phyloP scores from a whole-genome alignment of 2,113 vertebrate species.

The Chinchilla lanigera region DNA sequence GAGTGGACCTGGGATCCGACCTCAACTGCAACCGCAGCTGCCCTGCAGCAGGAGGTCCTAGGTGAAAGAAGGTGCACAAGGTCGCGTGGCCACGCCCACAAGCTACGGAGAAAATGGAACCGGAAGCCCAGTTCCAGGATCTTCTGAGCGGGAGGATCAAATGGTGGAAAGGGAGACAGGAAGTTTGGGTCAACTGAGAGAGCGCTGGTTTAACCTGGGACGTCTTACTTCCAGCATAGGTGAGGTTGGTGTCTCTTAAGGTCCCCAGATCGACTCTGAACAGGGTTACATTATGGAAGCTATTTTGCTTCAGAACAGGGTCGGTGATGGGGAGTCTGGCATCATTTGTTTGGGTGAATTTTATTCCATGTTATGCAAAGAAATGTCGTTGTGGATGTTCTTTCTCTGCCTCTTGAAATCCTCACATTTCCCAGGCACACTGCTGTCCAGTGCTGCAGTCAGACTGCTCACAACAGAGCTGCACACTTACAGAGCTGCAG shows the following conservation, averaged over 20 bases:
- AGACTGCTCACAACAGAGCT: neutral
- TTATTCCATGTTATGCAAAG: neutral
- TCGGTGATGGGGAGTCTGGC: neutral
- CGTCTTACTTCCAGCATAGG: neutral
- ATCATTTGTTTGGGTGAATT: neutral
- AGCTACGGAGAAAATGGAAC: neutral
- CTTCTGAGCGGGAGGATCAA: neutral
- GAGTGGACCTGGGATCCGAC: neutral
- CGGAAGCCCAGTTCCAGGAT: neutral
- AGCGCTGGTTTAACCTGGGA: neutral
- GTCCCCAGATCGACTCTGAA: neutral
- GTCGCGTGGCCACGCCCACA: rapidly evolving
- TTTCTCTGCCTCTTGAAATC: neutral
- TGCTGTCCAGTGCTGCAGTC: neutral
- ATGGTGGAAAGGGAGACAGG: neutral
- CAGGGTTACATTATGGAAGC: neutral
- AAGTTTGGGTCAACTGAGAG: neutral
- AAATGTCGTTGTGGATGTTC: neutral
- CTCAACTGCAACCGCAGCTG: too few species aligned
- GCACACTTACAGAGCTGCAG: neutral
- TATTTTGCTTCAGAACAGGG: neutral
- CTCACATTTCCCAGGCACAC: neutral
- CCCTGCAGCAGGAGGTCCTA: neutral
- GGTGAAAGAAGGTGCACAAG: neutral
- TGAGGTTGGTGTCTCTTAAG: neutral